Evolutionary conservation across 2,888 invertebrate species (phyloP), one percentile per base, ranked within the genome.

Genomic region (Aproaerema taeniolella): DNA sequence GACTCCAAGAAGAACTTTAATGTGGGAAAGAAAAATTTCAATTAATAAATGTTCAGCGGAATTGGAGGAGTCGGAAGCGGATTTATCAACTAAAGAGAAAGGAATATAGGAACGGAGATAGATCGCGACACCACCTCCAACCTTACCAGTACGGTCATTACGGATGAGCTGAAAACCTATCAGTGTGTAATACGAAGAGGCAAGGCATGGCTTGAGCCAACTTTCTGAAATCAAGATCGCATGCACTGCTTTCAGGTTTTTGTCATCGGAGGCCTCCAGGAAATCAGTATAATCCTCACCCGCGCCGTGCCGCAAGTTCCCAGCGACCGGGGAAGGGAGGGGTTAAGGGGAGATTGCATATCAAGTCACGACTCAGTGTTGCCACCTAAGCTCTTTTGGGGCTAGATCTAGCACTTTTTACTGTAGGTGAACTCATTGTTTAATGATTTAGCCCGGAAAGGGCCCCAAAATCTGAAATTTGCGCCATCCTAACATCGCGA

Each of bases 81-180:
- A 41, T n/a, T 28, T 6, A 3, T 12, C 15, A 6, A 47, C 1
- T 9, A 41, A 31, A 25, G 36, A 43, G 16, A 26, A 41, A 2
- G 40, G 17, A 10, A 47, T 36, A 15, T 42, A 26, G 7, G 24
- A 16, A 1, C 36, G 34, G 1, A 49, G 36, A 26, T 46, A 49
- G 1, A 47, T 45, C 0, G 43, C 49, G 8, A 47, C 50, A 3
- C 49, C 49, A 9, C 47, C 47, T 9, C 45, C 39, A 3, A 44
- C 32, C 15, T 17, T 29, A 1, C 39, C 31, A 16, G 16, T 31
- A 9, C 31, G n/a, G 10, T 31, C 31, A 33, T 33, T 33, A 10
- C 33, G 20, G 11, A 33, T 33, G 7, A 33, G 20, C 4, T 24
- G 20, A n/a, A 33, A 33, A 3, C 33, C 33, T 14, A 24, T 20